Conservation (phyloP, 2,888 invertebrate genomes). For the Papilio demoleus region DNA sequence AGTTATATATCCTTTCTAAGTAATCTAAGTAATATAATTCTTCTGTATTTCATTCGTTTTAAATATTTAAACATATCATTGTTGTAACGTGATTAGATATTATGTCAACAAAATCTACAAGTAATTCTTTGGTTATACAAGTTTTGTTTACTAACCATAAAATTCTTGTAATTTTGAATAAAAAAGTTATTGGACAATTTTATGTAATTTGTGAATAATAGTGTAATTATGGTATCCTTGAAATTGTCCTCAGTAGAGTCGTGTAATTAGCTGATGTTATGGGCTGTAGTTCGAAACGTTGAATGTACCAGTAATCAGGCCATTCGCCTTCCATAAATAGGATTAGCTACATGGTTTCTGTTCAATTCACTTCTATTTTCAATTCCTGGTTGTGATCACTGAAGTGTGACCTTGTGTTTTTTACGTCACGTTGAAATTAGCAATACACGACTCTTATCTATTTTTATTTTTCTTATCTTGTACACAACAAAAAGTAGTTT, state of each 20-base stretch:
- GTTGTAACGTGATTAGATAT: no score
- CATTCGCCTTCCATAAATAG: constrained; percentile 22
- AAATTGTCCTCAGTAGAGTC: background rate
- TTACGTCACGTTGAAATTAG: background rate
- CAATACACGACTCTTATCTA: constrained; percentile 17
- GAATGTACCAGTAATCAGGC: constrained; percentile 16
- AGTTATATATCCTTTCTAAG: no score
- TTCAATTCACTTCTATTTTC: constrained; percentile 20
- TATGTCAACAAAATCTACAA: no score
- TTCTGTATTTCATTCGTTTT: no score
- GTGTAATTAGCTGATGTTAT: constrained; percentile 33
- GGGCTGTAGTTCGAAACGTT: constrained; percentile 12
- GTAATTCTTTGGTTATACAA: background rate
- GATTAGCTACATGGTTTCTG: constrained; percentile 22
- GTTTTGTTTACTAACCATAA: background rate
- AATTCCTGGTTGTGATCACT: constrained; percentile 16
- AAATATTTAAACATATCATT: no score
- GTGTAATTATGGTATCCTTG: constrained; percentile 28
- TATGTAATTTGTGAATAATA: background rate
- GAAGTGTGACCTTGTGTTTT: constrained; percentile 17
- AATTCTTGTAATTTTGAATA: background rate
- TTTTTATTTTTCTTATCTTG: constrained; percentile 7
- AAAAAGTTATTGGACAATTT: background rate
- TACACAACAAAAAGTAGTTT: constrained; percentile 1
- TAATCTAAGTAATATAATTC: no score